phyloP scores from a whole-genome alignment of 2,113 vertebrate genomes.

The Pterocles burchelli region DNA sequence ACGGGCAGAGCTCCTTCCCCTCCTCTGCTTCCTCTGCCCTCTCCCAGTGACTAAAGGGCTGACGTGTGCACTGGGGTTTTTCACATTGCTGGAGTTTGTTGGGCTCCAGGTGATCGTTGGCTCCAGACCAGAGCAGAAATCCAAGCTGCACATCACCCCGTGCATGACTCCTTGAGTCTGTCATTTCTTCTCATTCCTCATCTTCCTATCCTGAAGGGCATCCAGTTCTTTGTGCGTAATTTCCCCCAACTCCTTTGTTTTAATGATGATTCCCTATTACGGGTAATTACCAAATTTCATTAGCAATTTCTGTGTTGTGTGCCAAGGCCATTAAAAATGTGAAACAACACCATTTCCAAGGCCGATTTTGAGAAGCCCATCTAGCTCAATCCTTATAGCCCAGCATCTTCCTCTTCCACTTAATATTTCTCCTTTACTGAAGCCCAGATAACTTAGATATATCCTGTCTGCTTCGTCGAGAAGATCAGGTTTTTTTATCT shows the following conservation, averaged over 20 bases:
- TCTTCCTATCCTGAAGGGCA: background rate
- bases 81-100: fast-evolving
- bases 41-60: background rate
- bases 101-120: background rate
- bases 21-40: background rate
- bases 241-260: background rate
- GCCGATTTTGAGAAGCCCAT: background rate
- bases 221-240: background rate
- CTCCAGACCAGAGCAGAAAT: background rate
- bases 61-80: fast-evolving
- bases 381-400: background rate
- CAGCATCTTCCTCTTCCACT: background rate
- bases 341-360: background rate
- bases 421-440: background rate
- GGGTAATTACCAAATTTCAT: background rate
- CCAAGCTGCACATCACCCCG: background rate
- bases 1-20: background rate
- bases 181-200: background rate
- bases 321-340: background rate
- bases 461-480: background rate
- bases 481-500: slow-evolving; percentile 45
- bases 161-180: background rate
- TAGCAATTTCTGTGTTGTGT: background rate
- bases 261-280: background rate
- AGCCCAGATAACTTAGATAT: background rate